Evolutionary conservation across 2,888 invertebrate genomes (phyloP).

Genomic region (Caenorhabditis auriculariae): DNA sequence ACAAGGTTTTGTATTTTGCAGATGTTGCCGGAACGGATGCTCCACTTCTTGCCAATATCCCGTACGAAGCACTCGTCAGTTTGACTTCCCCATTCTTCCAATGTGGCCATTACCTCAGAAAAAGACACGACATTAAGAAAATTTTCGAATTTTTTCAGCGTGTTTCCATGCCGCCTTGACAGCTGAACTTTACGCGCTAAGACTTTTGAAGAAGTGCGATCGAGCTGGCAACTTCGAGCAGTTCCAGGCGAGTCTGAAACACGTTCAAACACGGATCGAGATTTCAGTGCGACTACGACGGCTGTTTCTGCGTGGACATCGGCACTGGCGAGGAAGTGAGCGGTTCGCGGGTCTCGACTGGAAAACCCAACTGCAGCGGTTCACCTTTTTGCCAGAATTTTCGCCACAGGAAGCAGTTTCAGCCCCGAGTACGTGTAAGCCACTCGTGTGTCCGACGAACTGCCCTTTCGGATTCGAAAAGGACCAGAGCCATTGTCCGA

Average conservation of each 20-base stretch:
- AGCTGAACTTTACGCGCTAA: conserved; percentile 44
- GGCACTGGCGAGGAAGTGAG: conserved; percentile 46
- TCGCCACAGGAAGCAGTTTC: too few species aligned
- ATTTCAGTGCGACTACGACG: conserved; percentile 53
- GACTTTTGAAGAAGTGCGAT: conserved; percentile 41
- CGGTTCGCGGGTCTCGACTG: conserved; percentile 33
- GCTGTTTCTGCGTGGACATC: conserved; percentile 55
- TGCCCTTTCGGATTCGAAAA: conserved; percentile 48
- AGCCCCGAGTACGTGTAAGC: conserved; percentile 27
- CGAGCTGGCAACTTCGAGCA: conserved; percentile 51
- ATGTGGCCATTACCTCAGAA: background rate
- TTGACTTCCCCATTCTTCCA: background rate
- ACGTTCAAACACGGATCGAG: background rate
- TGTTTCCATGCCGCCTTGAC: conserved; percentile 54
- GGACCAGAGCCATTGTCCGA: conserved; percentile 47
- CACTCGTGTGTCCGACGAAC: conserved; percentile 26
- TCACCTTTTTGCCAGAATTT: too few species aligned
- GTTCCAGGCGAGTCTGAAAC: conserved; percentile 6
- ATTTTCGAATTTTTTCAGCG: conserved; percentile 21
- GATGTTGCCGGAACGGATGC: conserved; percentile 52
- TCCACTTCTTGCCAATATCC: conserved; percentile 45
- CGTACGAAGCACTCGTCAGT: conserved; percentile 42
- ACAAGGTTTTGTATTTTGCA: too few species aligned
- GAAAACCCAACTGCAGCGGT: conserved; percentile 45
- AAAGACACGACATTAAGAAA: background rate